Evolutionary conservation across 2,888 invertebrate species (phyloP), one percentile per base, ranked within the genome.

Genomic region (Athalia cordata): DNA sequence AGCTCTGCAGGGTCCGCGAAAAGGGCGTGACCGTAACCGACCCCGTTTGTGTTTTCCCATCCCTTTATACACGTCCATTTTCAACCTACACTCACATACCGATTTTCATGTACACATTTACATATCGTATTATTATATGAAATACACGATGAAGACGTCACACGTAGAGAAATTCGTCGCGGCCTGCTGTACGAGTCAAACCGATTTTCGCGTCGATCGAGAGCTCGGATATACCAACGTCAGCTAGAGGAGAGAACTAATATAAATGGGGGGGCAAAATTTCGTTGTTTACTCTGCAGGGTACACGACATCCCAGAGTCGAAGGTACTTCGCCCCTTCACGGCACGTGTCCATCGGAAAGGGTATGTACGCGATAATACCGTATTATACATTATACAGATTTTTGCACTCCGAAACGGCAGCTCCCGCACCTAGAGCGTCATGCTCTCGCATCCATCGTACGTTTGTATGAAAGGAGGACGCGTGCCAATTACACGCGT

Each of bases 71-170:
- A 70, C n/a, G 72, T 47, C 9, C n/a, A 59, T 72, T 72, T 72
- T 45, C 11, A 13, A 50, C 43, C 62, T 9, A 11, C 43, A 2
- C 5, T 77, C 77, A 75, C 77, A 79, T 80, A 83, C 82, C 83
- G 85, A 83, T 29, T 29, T 29, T 29, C 29, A 29, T 29, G 29
- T 29, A 29, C 29, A 2, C 29, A 29, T 29, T 29, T 29, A 29
- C 29, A 29, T 29, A 2, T 29, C 29, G 2, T 29, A 29, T 29
- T 29, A 29, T 0, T 29, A 29, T 29, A 29, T n/a, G n/a, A n/a
- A n/a, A n/a, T 29, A 29, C 29, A 82, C 84, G 85, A 89, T 88
- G 84, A 87, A 89, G 88, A 89, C 84, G 87, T 89, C 88, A 84
- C 85, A 83, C n/a, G 47, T 49, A 3, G 7, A 13, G 62, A 79